These are phyloP conservation scores for Calidris pugnax DNA, from an alignment of 2,113 vertebrate genomes.

Conservation along the genomic window DNA sequence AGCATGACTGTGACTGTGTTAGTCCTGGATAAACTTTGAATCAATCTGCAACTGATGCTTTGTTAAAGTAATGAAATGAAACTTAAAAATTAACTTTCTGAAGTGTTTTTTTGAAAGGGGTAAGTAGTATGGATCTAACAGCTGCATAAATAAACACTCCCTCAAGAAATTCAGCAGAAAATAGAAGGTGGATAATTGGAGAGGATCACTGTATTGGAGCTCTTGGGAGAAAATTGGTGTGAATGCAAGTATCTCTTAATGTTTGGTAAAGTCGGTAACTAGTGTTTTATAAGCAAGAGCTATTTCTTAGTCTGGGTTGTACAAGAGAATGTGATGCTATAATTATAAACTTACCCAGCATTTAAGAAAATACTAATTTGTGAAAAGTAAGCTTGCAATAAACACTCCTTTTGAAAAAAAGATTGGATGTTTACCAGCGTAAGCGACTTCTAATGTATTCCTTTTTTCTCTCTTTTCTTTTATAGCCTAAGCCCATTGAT, in stretches of 20 bases:
- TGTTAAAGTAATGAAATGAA: background rate
- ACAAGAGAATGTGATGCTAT: background rate
- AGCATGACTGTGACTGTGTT: background rate
- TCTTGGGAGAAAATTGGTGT: background rate
- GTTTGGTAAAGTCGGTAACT: background rate
- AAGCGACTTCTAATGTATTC: background rate
- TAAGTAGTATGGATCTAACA: background rate
- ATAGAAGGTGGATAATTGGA: background rate
- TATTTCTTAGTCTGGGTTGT: background rate
- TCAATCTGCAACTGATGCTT: background rate
- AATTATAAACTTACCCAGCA: background rate
- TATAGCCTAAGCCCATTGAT: slow-evolving; percentile 95
- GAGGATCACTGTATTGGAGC: background rate
- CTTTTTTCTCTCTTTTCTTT: background rate
- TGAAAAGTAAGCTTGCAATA: background rate
- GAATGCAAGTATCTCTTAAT: background rate
- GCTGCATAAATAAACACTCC: background rate
- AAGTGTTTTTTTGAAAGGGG: background rate
- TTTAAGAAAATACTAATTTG: background rate
- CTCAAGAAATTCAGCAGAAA: background rate
- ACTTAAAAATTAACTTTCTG: background rate
- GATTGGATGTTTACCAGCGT: background rate
- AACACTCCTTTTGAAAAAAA: background rate
- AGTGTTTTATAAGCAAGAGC: background rate
- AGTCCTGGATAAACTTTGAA: background rate